Evolutionary conservation across 2,797 vertebrate genomes (phyloP), one percentile per base, ranked within the genome.

Genomic region (Peromyscus aztecus): DNA sequence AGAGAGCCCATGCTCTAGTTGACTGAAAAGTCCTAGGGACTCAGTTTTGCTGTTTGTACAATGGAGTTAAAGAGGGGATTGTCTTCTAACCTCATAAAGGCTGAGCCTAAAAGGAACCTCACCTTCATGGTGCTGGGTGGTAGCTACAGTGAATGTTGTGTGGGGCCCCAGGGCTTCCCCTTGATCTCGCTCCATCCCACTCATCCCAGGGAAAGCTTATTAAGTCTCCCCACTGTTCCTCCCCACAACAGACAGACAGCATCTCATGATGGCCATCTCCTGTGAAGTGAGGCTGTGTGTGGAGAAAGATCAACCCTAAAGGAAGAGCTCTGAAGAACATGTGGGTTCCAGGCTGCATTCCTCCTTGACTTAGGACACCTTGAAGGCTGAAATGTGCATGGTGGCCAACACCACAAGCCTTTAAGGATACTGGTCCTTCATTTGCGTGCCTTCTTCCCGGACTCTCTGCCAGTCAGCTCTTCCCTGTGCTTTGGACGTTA

Each of bases 21-120:
- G 43, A 34, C 57, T 57, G 86, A 96, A 93, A 86, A 94, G 75
- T 49, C 55, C 93, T 52, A 24, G 57, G 40, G 75, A 49, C n/a
- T 94, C n/a, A 4, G 82, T 86, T 88, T 93, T 69, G 77, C 90
- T 37, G 27, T 88, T 87, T 92, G 40, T 55, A 27, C 86, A 90
- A 49, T 52, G 49, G 43, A 91, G 83, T 67, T 75, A 40, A n/a
- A 17, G 67, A 73, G 34, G 10, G 24, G 13, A 46, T 29, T 67
- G 52, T 57, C 85, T 78, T 31, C 34, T 13, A 37, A 46, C 9
- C 46, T 67, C 83, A 21, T n/a, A 19, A 57, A 86, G 69, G 65
- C 2, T 27, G 61, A 81, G 57, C 6, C 34, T 40, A 88, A 52
- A 90, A 67, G n/a, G 49, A 88, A 21, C 4, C 3, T 1, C 12